Conservation (phyloP, 2,113 vertebrate species). For the Lophotis ruficrista region DNA sequence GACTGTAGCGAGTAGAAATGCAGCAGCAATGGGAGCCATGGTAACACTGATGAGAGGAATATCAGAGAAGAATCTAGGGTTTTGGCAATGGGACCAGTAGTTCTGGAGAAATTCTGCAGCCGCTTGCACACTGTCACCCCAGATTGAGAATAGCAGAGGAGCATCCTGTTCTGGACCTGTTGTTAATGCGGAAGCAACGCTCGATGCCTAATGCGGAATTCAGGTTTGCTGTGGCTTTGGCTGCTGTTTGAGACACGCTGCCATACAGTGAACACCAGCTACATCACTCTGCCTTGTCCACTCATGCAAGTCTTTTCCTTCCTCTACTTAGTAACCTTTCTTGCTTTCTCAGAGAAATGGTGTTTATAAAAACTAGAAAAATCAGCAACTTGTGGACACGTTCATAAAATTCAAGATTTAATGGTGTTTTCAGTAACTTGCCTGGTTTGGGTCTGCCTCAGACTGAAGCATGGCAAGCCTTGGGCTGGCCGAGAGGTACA, state of each 20-base stretch:
- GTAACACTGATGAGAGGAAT: not conserved
- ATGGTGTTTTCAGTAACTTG: not conserved
- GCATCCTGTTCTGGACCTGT: not conserved
- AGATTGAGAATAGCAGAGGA: not conserved
- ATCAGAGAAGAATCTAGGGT: not conserved
- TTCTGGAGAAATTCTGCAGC: not conserved
- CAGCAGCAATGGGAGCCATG: not conserved
- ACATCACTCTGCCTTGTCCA: not conserved
- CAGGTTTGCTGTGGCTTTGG: not conserved
- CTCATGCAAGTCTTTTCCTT: not conserved
- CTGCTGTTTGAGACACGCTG: not conserved
- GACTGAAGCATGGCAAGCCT: not conserved
- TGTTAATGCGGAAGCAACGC: not conserved
- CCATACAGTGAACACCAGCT: not conserved
- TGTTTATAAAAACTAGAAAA: not conserved
- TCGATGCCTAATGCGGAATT: not conserved
- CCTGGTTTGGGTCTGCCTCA: not conserved
- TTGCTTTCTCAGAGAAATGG: not conserved
- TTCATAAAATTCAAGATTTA: not conserved
- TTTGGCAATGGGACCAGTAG: not conserved
- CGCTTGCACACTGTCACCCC: not conserved
- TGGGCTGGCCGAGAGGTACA: not conserved
- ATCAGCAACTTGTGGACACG: not conserved
- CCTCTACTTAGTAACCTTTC: not conserved
- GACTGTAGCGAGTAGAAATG: not conserved